Evolutionary conservation across 2,113 vertebrate genomes (phyloP).

Genomic region (Cepphus grylle): DNA sequence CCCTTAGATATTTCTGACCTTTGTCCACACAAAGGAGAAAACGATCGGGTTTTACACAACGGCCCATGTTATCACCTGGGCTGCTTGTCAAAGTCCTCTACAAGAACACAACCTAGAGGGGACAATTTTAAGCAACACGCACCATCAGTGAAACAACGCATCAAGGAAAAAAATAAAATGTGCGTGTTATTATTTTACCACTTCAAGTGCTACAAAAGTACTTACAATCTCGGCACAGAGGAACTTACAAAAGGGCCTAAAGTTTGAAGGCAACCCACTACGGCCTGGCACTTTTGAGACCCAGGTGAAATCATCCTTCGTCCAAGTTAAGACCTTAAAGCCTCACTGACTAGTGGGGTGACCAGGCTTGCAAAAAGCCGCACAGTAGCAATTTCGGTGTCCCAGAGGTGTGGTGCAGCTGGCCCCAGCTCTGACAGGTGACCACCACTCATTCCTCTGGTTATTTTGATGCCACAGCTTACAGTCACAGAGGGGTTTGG

Average conservation of each 20-base stretch:
- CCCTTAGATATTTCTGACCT: neutral
- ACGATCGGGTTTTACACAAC: neutral
- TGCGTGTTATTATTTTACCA: neutral
- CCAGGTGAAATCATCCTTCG: neutral
- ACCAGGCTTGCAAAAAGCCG: neutral
- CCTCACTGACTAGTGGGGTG: neutral
- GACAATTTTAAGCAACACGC: neutral
- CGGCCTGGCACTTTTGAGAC: neutral
- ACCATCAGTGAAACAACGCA: neutral
- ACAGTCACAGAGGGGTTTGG: neutral
- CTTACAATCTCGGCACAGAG: neutral
- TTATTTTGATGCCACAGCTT: neutral
- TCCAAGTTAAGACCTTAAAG: neutral
- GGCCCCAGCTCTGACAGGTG: neutral
- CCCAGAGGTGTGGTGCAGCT: neutral
- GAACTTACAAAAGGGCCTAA: neutral
- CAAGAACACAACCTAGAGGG: neutral
- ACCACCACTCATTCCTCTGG: fast-evolving
- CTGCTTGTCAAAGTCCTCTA: neutral
- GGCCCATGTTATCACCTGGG: neutral
- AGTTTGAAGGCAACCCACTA: neutral
- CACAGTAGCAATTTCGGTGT: neutral
- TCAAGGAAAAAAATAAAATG: neutral
- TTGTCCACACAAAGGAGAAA: neutral
- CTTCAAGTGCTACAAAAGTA: neutral